Conservation (phyloP, 2,888 invertebrate species). For the Mythimna albipuncta region DNA sequence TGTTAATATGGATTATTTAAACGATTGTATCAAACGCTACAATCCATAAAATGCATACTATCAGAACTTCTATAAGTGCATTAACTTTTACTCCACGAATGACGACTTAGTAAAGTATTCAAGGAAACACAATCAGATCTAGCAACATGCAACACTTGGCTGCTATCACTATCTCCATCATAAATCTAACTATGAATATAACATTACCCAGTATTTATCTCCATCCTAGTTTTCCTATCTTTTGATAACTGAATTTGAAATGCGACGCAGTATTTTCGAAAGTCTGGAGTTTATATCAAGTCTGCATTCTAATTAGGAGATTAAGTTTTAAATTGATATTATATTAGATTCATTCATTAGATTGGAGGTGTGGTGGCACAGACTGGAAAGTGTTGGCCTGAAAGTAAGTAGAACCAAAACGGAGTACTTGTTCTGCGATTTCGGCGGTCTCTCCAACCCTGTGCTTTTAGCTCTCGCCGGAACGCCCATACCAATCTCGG, state of each 20-base stretch:
- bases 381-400: too few relatives aligned
- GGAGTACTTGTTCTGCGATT: too few relatives aligned
- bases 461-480: too few relatives aligned
- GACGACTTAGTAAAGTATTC: conserved; percentile 32
- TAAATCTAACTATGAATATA: conserved; percentile 52
- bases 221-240: conserved; percentile 16
- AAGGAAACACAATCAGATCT: conserved; percentile 34
- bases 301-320: conserved; percentile 30
- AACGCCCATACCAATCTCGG: too few relatives aligned
- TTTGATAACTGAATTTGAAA: conserved; percentile 44
- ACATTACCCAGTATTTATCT: conserved; percentile 43
- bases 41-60: not conserved
- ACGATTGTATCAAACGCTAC: not conserved
- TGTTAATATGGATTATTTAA: too few relatives aligned
- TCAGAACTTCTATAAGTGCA: conserved; percentile 4
- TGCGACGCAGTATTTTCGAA: conserved; percentile 11
- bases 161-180: conserved; percentile 28
- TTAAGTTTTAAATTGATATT: not conserved
- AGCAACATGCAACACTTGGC: conserved; percentile 46
- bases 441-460: too few relatives aligned
- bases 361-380: too few relatives aligned
- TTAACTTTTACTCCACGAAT: conserved; percentile 13
- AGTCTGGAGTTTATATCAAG: not conserved
- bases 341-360: too few relatives aligned
- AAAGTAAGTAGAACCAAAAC: too few relatives aligned